A percentile compares a stretch with the other conserved stretches of the same genome.
These are phyloP conservation scores for Acleris emargana DNA, from an alignment of 2,888 invertebrate genomes.

Conservation along the genomic window DNA sequence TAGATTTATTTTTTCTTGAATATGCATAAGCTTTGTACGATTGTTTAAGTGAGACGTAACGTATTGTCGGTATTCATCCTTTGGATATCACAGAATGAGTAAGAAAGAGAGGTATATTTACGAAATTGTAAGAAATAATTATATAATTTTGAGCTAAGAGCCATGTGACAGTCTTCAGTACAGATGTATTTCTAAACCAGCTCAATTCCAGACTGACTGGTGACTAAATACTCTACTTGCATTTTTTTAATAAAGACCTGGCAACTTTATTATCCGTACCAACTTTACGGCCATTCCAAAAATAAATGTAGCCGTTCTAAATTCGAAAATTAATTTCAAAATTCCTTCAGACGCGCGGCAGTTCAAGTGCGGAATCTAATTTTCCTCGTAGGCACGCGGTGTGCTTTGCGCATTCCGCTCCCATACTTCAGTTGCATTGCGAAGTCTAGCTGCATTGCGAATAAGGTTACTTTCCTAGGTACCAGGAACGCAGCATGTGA, in stretches of 20 bases:
- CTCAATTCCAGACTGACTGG: too few relatives aligned
- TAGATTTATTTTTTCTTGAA: constrained; percentile 32
- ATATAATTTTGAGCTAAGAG: too few relatives aligned
- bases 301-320: constrained; percentile 18
- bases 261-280: background rate
- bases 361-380: constrained; percentile 49
- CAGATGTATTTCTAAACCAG: too few relatives aligned
- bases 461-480: constrained; percentile 39
- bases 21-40: constrained; percentile 28
- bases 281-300: constrained; percentile 9
- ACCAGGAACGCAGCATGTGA: constrained; percentile 31
- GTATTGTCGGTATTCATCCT: constrained; percentile 18
- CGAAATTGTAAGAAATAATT: background rate
- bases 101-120: background rate
- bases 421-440: constrained; percentile 38
- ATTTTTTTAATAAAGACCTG: background rate
- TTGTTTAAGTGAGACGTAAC: constrained; percentile 9
- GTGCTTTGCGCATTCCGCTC: constrained; percentile 36
- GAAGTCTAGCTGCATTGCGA: constrained; percentile 39
- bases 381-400: constrained; percentile 47
- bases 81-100: constrained; percentile 3
- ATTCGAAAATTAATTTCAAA: constrained; percentile 34
- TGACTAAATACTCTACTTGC: too few relatives aligned
- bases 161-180: too few relatives aligned
- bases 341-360: constrained; percentile 34